Evolutionary conservation across 2,113 vertebrate genomes (phyloP).

Genomic region (Maccullochella peelii): DNA sequence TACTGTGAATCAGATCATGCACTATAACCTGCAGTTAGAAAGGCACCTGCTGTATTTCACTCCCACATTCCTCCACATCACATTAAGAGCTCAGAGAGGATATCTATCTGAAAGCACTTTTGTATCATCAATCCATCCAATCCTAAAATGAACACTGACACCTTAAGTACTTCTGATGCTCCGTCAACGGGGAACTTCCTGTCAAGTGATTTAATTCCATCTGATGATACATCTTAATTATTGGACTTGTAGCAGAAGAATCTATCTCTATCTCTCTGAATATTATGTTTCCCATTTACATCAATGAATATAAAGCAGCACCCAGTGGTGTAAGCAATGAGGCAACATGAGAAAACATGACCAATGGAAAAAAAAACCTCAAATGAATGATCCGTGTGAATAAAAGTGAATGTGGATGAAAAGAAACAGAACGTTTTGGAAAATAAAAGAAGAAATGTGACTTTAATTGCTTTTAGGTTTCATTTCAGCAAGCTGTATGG

Average conservation of each 20-base stretch:
- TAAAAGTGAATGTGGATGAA: conserved; percentile 19
- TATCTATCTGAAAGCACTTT: conserved; percentile 3
- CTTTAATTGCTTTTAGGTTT: conserved; percentile 77
- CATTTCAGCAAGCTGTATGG: conserved; percentile 60
- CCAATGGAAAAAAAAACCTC: fast-evolving
- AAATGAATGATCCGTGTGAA: conserved; percentile 3
- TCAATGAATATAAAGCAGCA: conserved; percentile 17
- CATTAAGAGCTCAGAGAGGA: conserved; percentile 21
- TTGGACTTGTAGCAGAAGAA: not conserved
- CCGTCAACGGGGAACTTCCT: not conserved
- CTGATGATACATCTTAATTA: conserved; percentile 1
- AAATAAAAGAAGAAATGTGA: conserved; percentile 64
- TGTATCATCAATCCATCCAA: not conserved
- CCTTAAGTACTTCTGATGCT: not conserved
- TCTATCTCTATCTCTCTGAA: conserved; percentile 2
- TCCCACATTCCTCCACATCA: conserved; percentile 31
- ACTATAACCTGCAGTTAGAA: conserved; percentile 66
- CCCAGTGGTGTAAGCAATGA: conserved; percentile 12
- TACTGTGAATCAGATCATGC: conserved; percentile 52
- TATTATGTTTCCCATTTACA: not conserved
- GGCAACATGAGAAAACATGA: conserved; percentile 6
- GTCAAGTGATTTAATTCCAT: conserved; percentile 1
- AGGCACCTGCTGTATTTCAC: conserved; percentile 75
- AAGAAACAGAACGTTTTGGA: conserved; percentile 43
- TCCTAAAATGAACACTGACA: conserved; percentile 2